These are phyloP conservation scores for Taurulus bubalis DNA, from an alignment of 2,113 vertebrate genomes.

Conservation along the genomic window DNA sequence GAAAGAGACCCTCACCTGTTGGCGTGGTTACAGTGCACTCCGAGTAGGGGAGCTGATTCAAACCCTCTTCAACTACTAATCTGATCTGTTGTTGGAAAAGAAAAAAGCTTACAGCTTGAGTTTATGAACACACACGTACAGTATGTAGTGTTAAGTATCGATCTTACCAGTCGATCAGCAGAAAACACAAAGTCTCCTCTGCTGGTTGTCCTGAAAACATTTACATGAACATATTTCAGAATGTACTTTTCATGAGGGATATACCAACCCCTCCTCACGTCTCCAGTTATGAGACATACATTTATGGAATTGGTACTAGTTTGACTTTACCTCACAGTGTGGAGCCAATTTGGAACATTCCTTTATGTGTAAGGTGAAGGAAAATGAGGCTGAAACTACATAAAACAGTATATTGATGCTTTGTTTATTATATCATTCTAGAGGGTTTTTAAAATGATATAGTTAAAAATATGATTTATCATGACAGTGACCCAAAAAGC, in stretches of 20 bases:
- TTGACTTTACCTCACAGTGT: not conserved
- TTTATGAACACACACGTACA: not conserved
- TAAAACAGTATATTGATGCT: not conserved
- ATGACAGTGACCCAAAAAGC: not conserved
- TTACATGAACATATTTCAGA: conserved; percentile 42
- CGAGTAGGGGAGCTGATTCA: conserved; percentile 97
- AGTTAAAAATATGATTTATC: not conserved
- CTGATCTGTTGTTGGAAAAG: conserved; percentile 87
- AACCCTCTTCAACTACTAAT: conserved; percentile 97
- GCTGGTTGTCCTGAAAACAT: conserved; percentile 90
- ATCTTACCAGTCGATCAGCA: conserved; percentile 95
- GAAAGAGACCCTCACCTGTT: conserved; percentile 85
- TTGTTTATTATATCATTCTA: not conserved
- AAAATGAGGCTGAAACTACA: not conserved
- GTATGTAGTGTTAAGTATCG: not conserved
- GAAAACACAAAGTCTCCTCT: conserved; percentile 98
- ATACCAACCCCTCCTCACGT: not conserved
- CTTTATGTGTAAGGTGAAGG: not conserved
- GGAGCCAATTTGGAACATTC: not conserved
- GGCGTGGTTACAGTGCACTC: conserved; percentile 97
- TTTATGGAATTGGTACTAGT: not conserved
- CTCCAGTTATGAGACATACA: not conserved
- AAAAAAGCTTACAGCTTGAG: not conserved
- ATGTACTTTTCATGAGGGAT: not conserved
- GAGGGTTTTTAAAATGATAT: not conserved